These are phyloP conservation scores for Cygnus olor DNA, from an alignment of 2,797 vertebrate species.

Conservation along the genomic window DNA sequence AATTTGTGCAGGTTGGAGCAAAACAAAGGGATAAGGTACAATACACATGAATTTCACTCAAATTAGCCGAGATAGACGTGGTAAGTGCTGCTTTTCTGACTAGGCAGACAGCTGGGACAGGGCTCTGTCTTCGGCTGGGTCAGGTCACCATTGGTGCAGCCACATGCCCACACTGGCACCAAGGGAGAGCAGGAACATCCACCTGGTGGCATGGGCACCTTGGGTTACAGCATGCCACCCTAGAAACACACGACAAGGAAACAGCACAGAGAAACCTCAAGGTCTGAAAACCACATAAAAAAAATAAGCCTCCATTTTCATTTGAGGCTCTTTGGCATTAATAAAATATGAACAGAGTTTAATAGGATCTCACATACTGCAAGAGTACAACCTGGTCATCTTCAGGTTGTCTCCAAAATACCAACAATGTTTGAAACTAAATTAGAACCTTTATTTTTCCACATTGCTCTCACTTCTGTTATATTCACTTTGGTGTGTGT, in stretches of 20 bases:
- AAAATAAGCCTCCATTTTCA: background rate
- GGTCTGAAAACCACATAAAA: background rate
- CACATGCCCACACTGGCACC: background rate
- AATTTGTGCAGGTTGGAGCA: constrained; percentile 55
- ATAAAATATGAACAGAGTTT: background rate
- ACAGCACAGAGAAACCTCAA: background rate
- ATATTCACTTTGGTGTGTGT: background rate
- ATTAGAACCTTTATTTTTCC: background rate
- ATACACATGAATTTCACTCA: background rate
- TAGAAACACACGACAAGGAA: background rate
- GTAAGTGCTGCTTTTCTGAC: background rate
- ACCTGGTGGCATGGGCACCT: background rate
- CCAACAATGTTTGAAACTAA: background rate
- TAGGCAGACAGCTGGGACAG: background rate
- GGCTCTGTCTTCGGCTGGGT: background rate
- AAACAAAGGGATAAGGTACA: constrained; percentile 19
- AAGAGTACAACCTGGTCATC: background rate
- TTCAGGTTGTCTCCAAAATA: background rate
- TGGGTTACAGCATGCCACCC: background rate
- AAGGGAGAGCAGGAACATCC: background rate
- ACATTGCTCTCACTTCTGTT: background rate
- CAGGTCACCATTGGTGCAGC: background rate
- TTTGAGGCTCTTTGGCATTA: background rate
- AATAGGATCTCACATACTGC: background rate
- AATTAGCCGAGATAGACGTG: background rate